Evolutionary conservation across 2,888 invertebrate genomes (phyloP).

Genomic region (Trichopoda pennipes): DNA sequence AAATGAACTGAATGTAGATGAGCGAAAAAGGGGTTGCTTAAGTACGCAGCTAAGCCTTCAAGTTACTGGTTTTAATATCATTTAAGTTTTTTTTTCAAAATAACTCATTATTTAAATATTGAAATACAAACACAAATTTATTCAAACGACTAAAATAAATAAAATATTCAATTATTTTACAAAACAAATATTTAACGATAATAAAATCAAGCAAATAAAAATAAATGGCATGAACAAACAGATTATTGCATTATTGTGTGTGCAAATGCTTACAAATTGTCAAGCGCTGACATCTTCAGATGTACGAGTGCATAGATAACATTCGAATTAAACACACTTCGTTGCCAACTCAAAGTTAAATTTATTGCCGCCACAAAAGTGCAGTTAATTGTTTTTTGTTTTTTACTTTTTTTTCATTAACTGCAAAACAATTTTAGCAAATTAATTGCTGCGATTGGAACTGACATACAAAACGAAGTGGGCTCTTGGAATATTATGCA

Average conservation of each 20-base stretch:
- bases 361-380: slow-evolving; percentile 31
- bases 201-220: slow-evolving; percentile 15
- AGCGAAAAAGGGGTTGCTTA: not conserved
- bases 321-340: slow-evolving; percentile 25
- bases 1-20: too few species aligned
- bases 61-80: not conserved
- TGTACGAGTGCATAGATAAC: slow-evolving; percentile 7
- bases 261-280: slow-evolving; percentile 47
- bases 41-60: not conserved
- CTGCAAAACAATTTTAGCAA: too few species aligned
- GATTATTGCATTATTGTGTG: slow-evolving; percentile 35
- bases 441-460: too few species aligned
- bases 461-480: not conserved
- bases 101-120: too few species aligned
- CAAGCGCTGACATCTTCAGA: slow-evolving; percentile 44
- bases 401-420: not conserved
- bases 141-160: slow-evolving; percentile 1
- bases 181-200: slow-evolving; percentile 40
- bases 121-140: not conserved
- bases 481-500: not conserved
- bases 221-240: slow-evolving; percentile 1
- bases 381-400: slow-evolving; percentile 20
- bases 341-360: slow-evolving; percentile 17
- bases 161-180: slow-evolving; percentile 29
- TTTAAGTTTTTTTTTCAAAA: not conserved